Percentiles rank a stretch among this genome's conserved stretches.
Evolutionary conservation across 2,888 invertebrate species (phyloP).

Genomic region (Crioceris asparagi): DNA sequence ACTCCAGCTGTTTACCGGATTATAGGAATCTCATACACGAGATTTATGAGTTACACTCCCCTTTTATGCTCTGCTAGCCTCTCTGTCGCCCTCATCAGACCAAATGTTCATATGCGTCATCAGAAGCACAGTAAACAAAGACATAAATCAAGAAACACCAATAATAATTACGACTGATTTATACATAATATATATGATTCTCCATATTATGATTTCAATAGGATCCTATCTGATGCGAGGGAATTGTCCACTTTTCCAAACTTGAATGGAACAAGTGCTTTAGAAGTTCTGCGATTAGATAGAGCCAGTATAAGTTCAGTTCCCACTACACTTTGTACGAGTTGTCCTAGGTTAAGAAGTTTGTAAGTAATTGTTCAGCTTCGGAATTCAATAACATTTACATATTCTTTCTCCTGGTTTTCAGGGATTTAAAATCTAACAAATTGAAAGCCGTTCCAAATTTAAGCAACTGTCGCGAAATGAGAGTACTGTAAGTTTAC

Average conservation of each 20-base stretch:
- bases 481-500: constrained; percentile 72
- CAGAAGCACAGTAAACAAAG: no score
- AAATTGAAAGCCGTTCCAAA: constrained; percentile 63
- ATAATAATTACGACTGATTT: no score
- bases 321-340: constrained; percentile 63
- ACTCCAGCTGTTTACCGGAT: no score
- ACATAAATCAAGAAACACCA: no score
- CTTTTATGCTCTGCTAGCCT: no score
- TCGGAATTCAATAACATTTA: background rate
- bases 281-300: constrained; percentile 75
- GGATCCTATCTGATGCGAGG: constrained; percentile 77
- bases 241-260: constrained; percentile 72
- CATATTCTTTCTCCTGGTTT: constrained; percentile 22
- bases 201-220: constrained; percentile 39
- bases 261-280: constrained; percentile 64
- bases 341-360: constrained; percentile 69
- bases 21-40: no score
- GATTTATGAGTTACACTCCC: no score
- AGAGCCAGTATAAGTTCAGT: constrained; percentile 65
- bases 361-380: constrained; percentile 63
- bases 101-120: no score
- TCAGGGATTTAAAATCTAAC: constrained; percentile 80
- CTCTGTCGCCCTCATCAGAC: no score
- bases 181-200: no score
- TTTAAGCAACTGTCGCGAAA: constrained; percentile 65